Evolutionary conservation across 1,140 invertebrate genomes (phyloP), one percentile per base, ranked within the genome.

Genomic region (Caenorhabditis remanei): DNA sequence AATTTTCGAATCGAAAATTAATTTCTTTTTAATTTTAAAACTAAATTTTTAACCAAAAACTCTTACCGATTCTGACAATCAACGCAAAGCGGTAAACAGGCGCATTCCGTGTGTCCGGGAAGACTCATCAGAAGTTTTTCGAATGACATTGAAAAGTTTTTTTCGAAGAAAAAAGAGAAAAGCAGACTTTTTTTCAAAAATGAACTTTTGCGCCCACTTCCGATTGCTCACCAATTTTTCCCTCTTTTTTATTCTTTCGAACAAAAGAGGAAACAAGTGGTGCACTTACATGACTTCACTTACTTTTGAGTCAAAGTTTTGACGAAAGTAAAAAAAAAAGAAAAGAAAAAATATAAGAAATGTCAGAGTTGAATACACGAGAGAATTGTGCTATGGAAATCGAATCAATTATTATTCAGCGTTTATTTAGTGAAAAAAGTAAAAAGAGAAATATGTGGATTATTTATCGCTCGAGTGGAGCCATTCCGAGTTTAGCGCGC

Each of bases 401-500:
- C 19, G 48, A 83, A 79, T 65, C 84, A 50, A 32, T 32, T 32
- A 32, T 32, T 1, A 32, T 32, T 32, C 2, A 32, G 32, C 0
- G 32, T 32, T 32, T 32, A 32, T 32, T 32, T 32, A 32, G 32
- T 32, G 32, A 41, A 43, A 85, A 21, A 40, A 21, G 21, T 83
- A 55, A 50, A 85, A 16, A 61, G 58, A 53, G 19, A 56, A 24
- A 79, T 40, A 87, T 65, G 11, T 14, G 65, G 40, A 63, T 19
- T 46, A 85, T 58, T 90, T 67, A 92, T 48, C 87, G 85, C 56
- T 92, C 75, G 14, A 94, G 90, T 46, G 94, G 94, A 79, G 94
- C 93, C 85, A 94, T 85, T 46, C 94, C 94, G 19, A 94, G 90
- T 88, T 93, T 94, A 13, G 94, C 93, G 84, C 94, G 90, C 21